phyloP scores from a whole-genome alignment of 2,888 invertebrate species.

The Conomelus anceps region DNA sequence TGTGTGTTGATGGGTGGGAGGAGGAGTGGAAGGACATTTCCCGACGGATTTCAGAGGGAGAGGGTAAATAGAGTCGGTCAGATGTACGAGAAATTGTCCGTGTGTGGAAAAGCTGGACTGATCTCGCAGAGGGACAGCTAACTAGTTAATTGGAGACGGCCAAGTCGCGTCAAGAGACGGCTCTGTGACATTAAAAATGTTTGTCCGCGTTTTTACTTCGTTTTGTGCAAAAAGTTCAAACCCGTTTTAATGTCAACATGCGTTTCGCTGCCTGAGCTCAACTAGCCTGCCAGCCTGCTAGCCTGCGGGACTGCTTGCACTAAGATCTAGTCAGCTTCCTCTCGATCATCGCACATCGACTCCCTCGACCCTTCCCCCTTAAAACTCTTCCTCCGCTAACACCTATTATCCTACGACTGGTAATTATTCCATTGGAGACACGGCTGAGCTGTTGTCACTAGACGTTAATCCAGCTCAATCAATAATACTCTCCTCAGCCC shows the following conservation, averaged over 20 bases:
- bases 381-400: conserved; percentile 18
- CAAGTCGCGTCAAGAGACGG: neutral
- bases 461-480: neutral
- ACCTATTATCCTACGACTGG: conserved; percentile 12
- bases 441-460: neutral
- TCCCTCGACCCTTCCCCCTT: neutral
- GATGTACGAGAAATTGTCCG: neutral
- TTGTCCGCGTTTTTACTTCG: neutral
- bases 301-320: too few species aligned
- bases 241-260: conserved; percentile 11
- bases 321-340: too few species aligned
- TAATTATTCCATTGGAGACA: neutral
- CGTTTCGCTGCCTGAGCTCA: neutral
- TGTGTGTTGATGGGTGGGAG: too few species aligned
- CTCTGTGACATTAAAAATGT: neutral
- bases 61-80: neutral
- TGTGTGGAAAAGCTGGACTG: neutral
- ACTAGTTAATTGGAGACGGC: neutral
- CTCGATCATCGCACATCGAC: neutral
- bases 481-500: too few species aligned
- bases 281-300: too few species aligned
- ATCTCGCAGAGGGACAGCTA: neutral
- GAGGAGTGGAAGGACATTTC: neutral
- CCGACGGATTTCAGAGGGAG: neutral
- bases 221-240: conserved; percentile 1